Base-by-base conservation (phyloP, 2,888 invertebrate genomes). In the Lamellibrachia columna region DNA sequence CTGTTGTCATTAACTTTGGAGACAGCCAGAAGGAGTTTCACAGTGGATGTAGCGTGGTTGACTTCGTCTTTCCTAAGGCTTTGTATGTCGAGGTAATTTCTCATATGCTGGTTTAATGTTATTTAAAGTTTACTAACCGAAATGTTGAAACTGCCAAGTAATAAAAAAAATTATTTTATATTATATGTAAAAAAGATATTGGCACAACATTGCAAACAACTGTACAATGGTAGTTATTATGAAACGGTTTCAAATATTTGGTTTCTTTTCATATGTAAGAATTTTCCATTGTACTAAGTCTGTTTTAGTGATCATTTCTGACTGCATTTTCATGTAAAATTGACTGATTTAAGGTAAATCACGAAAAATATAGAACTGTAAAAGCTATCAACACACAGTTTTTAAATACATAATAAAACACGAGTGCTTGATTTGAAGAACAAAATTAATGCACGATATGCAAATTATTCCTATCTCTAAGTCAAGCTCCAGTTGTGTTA, bases 31-130 rank as follows among this genome's bases (percentile, higher is more conserved):
- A 93, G 40, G 95, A 94, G 53, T 95, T 95, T 93, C 94, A 95
- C 92, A 95, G 95, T 91, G 96, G 96, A 52, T 96, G 96, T 93
- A 94, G 95, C 92, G 94, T 95, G n/a, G 94, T 96, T 53, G 96
- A 96, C 91, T 93, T 96, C 90, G 95, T 95, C 3, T 95, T 96
- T 93, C 95, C 96, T 53, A 96, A 95, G 93, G 94, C 95, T n/a
- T 94, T 95, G 8, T 94, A 95, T 92, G 95, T 96, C 90, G 96
- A 96, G 96, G 96, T 96, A 94, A 92, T 3, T 91, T 53, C 58
- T 55, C 55, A 55, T 55, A 9, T 55, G 55, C 55, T 9, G 15
- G 22, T 22, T 22, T 22, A 22, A 75, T 75, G 4, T 3, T 6
- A 75, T 75, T 75, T 75, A 22, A 75, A 11, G n/a, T 22, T 22